Conservation (phyloP, 1,140 invertebrate species). For the Drusus annulatus region DNA sequence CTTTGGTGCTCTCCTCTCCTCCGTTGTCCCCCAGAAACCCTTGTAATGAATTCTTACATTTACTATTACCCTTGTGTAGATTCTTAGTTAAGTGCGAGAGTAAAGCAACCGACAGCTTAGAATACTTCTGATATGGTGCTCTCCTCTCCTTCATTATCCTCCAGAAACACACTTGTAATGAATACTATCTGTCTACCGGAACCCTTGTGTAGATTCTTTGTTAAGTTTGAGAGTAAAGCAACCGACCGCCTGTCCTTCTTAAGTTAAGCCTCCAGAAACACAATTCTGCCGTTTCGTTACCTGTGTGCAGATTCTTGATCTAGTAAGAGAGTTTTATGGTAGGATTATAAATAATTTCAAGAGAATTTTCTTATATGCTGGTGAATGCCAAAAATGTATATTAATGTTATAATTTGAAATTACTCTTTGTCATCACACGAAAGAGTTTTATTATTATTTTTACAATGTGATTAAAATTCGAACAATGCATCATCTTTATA, state of each 20-base stretch:
- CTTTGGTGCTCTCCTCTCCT: neutral
- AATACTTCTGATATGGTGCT: neutral
- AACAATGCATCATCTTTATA: slow-evolving; percentile 47
- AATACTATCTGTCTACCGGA: too few relatives aligned
- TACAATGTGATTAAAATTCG: slow-evolving; percentile 52
- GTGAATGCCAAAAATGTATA: slow-evolving; percentile 54
- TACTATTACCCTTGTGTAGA: too few relatives aligned
- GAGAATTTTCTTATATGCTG: slow-evolving; percentile 44
- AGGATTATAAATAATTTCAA: slow-evolving; percentile 17
- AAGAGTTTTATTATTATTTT: slow-evolving; percentile 41
- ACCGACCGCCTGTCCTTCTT: slow-evolving; percentile 29
- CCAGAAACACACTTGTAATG: neutral
- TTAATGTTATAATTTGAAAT: slow-evolving; percentile 37
- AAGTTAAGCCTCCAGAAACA: neutral
- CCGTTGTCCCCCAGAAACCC: too few relatives aligned
- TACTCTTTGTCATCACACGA: neutral
- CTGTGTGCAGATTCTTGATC: slow-evolving; percentile 2
- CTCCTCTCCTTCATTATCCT: neutral
- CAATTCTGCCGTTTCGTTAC: neutral
- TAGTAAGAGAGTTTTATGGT: slow-evolving; percentile 1
- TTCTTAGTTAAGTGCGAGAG: too few relatives aligned
- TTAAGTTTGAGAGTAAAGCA: slow-evolving; percentile 13
- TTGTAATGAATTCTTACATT: too few relatives aligned
- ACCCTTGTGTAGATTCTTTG: too few relatives aligned
- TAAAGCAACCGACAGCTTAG: slow-evolving; percentile 43